Evolutionary conservation across 2,888 invertebrate genomes (phyloP).

Genomic region (Zaprionus lineosus): DNA sequence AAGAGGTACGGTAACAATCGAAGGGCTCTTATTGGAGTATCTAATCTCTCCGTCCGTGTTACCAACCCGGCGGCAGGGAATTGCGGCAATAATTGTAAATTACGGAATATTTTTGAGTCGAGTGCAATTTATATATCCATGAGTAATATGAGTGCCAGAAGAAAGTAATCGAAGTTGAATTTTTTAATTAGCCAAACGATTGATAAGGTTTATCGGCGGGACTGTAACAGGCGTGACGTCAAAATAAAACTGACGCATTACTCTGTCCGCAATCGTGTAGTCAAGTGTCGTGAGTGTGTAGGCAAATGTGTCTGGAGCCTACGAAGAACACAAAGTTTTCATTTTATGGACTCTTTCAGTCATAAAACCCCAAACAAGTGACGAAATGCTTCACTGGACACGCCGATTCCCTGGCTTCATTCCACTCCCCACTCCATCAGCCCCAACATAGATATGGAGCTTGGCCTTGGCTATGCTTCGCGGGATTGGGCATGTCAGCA

Average conservation of each 20-base stretch:
- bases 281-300: conserved; percentile 58
- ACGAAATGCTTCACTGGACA: too few species aligned
- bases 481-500: too few species aligned
- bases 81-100: conserved; percentile 2
- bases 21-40: neutral
- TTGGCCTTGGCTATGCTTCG: too few species aligned
- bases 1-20: too few species aligned
- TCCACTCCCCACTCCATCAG: too few species aligned
- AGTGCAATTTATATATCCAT: conserved; percentile 8
- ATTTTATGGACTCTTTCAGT: too few species aligned
- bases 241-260: conserved; percentile 52
- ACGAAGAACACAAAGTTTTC: too few species aligned
- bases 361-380: too few species aligned
- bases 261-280: conserved; percentile 32
- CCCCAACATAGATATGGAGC: neutral
- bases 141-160: too few species aligned
- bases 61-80: neutral
- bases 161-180: neutral
- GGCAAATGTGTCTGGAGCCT: too few species aligned
- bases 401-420: too few species aligned
- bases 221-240: conserved; percentile 51
- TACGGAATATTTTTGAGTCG: conserved; percentile 8
- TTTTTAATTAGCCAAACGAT: neutral
- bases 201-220: conserved; percentile 19
- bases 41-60: too few species aligned